Base-by-base conservation (phyloP, 2,797 vertebrate genomes). In the Tangara arthus region DNA sequence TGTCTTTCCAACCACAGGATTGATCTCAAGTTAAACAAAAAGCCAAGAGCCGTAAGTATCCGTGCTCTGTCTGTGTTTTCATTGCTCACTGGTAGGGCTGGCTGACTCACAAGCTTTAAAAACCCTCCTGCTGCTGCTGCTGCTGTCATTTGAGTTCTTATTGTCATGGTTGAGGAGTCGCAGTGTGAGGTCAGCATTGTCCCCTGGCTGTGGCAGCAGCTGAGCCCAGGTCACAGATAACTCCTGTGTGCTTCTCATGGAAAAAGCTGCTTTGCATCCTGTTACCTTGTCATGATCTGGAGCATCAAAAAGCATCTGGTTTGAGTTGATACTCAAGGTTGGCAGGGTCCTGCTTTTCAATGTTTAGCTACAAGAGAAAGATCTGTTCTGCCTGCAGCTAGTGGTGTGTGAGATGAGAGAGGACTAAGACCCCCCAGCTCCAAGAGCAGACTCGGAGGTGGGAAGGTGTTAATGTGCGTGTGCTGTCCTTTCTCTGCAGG, bases 21-120 rank as follows among this genome's bases (percentile, higher is more conserved):
- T 97, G 99, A 99, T 98, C 98, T 99, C 98, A 99, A 99, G 98
- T 98, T 99, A 96, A 99, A 99, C 98, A 99, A 99, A 98, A 99
- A 99, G 96, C 99, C 99, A 57, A 98, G 99, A 98, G 98, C 99
- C 79, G 99, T 99, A 98, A 99, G 99, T 99, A 98, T 98, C 93
- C 65, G 42, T 49, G 92, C 90, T 95, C 84, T 85, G 94, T 93
- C 93, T 1, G 86, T 86, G 87, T 93, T 95, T 83, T 88, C 87
- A 39, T 92, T 95, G 92, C 84, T 92, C 91, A 15, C 56, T 61
- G 26, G 61, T 78, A 82, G 80, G 93, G 83, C 87, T 80, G 71
- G 18, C 79, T 88, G 90, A 34, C 81, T 72, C 82, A 70, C 73
- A 64, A 39, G 19, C 81, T 46, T 46, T 66, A 39, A 44, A 86